These are phyloP conservation scores for Hydrozoanthus gracilis DNA, from an alignment of 92 coral and sea anemone species.

Conservation along the genomic window DNA sequence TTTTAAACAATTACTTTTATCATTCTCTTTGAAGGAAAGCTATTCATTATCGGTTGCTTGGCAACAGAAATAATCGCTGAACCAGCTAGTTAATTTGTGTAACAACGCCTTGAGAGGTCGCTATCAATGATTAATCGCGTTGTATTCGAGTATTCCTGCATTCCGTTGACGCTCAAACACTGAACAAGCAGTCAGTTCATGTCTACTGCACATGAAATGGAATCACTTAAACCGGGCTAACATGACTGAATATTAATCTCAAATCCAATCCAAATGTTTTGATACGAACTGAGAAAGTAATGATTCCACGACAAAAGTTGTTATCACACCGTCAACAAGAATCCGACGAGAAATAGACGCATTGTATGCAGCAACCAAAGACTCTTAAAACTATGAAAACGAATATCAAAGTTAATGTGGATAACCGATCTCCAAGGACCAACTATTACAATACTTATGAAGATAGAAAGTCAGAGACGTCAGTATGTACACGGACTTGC, in stretches of 20 bases:
- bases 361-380: background rate
- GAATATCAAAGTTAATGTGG: background rate
- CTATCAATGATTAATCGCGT: too few relatives aligned
- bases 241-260: background rate
- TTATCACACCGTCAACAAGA: too few relatives aligned
- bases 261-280: background rate
- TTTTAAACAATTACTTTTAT: background rate
- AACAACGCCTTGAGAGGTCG: background rate
- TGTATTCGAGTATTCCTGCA: background rate
- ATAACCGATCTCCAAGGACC: background rate
- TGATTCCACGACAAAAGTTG: background rate
- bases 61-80: background rate
- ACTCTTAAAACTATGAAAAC: background rate
- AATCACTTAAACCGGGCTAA: background rate
- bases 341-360: too few relatives aligned
- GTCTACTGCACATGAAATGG: background rate
- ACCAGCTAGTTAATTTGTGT: background rate
- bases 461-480: constrained; percentile 46
- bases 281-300: background rate
- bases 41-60: background rate
- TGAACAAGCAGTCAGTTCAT: background rate
- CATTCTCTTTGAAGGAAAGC: background rate
- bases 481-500: background rate
- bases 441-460: background rate
- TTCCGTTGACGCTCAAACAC: background rate